These are phyloP conservation scores for Hippoglossus stenolepis DNA, from an alignment of 2,113 vertebrate genomes.

Conservation along the genomic window DNA sequence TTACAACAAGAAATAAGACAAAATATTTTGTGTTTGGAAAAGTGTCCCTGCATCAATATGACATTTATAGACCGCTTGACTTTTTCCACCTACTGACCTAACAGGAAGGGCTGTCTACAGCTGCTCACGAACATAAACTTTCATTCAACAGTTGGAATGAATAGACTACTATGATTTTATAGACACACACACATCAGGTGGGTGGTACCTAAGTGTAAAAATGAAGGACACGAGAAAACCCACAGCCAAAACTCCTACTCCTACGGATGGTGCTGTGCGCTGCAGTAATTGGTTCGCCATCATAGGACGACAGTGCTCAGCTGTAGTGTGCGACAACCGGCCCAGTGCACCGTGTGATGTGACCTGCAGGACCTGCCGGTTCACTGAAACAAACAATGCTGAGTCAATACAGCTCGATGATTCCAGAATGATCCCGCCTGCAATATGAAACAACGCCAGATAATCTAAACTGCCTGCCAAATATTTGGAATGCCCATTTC, in stretches of 20 bases:
- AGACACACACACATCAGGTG: slow-evolving; percentile 14
- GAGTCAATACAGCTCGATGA: slow-evolving; percentile 59
- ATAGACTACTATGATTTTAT: slow-evolving; percentile 56
- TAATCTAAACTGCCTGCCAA: slow-evolving; percentile 38
- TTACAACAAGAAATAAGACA: background rate
- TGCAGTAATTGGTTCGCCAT: slow-evolving; percentile 15
- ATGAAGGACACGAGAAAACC: slow-evolving; percentile 24
- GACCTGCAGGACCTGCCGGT: slow-evolving; percentile 19
- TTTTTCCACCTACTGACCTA: slow-evolving; percentile 47
- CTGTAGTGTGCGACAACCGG: slow-evolving; percentile 10
- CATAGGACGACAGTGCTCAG: slow-evolving; percentile 11
- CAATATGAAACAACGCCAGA: slow-evolving; percentile 49
- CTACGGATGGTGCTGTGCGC: background rate
- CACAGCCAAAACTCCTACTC: slow-evolving; percentile 12
- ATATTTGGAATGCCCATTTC: slow-evolving; percentile 19
- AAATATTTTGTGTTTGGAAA: slow-evolving; percentile 24
- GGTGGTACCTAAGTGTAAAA: slow-evolving; percentile 35
- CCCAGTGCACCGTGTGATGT: slow-evolving; percentile 22
- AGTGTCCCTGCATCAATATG: slow-evolving; percentile 37
- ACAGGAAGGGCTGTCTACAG: slow-evolving; percentile 53
- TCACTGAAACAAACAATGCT: slow-evolving; percentile 57
- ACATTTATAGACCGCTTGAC: slow-evolving; percentile 34
- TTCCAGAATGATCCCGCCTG: slow-evolving; percentile 53
- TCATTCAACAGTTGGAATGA: slow-evolving; percentile 58
- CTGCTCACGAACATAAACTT: slow-evolving; percentile 53